phyloP scores from a whole-genome alignment of 2,113 vertebrate genomes.

The Tauraco erythrolophus region DNA sequence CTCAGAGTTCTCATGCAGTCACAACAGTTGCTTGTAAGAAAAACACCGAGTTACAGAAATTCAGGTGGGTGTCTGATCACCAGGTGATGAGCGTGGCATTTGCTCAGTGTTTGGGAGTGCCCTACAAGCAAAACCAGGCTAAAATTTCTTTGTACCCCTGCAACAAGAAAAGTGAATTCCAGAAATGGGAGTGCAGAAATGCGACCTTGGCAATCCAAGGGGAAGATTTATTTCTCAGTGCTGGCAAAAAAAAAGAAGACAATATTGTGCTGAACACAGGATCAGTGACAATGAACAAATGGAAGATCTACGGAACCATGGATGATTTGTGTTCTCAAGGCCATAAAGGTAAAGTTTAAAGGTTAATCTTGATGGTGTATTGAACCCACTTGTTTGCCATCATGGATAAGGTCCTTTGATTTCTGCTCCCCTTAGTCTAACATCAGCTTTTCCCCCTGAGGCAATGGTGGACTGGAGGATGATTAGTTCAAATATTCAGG shows the following conservation, averaged over 20 bases:
- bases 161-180: slow-evolving; percentile 80
- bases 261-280: slow-evolving; percentile 80
- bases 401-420: neutral
- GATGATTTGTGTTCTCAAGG: slow-evolving; percentile 83
- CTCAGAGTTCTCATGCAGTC: slow-evolving; percentile 61
- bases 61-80: slow-evolving; percentile 86
- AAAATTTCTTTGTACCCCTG: slow-evolving; percentile 82
- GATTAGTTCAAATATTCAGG: neutral
- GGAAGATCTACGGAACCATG: slow-evolving; percentile 84
- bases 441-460: neutral
- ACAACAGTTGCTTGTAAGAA: slow-evolving; percentile 74
- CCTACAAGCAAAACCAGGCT: slow-evolving; percentile 79
- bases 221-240: slow-evolving; percentile 85
- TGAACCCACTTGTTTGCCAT: neutral
- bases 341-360: slow-evolving; percentile 82
- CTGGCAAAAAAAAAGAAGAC: slow-evolving; percentile 78
- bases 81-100: slow-evolving; percentile 84
- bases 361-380: neutral
- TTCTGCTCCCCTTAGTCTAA: neutral
- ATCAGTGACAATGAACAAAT: slow-evolving; percentile 77
- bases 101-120: slow-evolving; percentile 84
- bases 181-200: slow-evolving; percentile 91
- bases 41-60: slow-evolving; percentile 79
- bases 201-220: slow-evolving; percentile 83
- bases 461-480: neutral